Conservation (phyloP, 2,888 invertebrate genomes). For the Mystacides longicornis region DNA sequence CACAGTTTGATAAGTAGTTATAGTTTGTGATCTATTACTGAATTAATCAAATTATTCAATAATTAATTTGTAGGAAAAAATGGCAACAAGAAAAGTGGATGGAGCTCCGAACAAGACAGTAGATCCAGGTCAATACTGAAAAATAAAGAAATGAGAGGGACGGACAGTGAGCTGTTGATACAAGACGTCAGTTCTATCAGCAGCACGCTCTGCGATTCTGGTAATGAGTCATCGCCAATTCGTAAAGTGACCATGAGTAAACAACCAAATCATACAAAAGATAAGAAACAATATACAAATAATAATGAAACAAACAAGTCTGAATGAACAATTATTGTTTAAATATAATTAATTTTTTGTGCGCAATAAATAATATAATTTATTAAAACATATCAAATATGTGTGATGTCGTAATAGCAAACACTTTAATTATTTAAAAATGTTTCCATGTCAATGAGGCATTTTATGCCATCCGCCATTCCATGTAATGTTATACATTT, state of each 20-base stretch:
- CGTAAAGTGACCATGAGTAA: constrained; percentile 44
- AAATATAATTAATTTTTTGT: constrained; percentile 30
- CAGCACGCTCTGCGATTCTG: constrained; percentile 54
- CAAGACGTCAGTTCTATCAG: constrained; percentile 47
- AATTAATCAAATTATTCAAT: no score
- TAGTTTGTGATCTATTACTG: no score
- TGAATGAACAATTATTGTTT: constrained; percentile 12
- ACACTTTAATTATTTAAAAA: no score
- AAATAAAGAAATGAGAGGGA: constrained; percentile 47
- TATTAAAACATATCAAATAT: constrained; percentile 13
- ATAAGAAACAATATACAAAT: no score
- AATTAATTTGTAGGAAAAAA: constrained; percentile 40
- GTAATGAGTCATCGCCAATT: constrained; percentile 58
- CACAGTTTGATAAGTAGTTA: no score
- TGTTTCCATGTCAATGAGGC: background rate
- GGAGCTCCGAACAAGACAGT: constrained; percentile 40
- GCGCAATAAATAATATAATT: constrained; percentile 41
- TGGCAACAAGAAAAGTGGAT: constrained; percentile 43
- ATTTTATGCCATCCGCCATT: constrained; percentile 14
- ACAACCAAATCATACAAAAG: no score
- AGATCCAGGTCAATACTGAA: constrained; percentile 47
- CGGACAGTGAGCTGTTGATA: constrained; percentile 47
- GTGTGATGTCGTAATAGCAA: background rate
- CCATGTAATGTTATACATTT: constrained; percentile 11
- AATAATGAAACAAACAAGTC: background rate